Conservation (phyloP, 2,113 vertebrate genomes). For the Patagioenas fasciata region DNA sequence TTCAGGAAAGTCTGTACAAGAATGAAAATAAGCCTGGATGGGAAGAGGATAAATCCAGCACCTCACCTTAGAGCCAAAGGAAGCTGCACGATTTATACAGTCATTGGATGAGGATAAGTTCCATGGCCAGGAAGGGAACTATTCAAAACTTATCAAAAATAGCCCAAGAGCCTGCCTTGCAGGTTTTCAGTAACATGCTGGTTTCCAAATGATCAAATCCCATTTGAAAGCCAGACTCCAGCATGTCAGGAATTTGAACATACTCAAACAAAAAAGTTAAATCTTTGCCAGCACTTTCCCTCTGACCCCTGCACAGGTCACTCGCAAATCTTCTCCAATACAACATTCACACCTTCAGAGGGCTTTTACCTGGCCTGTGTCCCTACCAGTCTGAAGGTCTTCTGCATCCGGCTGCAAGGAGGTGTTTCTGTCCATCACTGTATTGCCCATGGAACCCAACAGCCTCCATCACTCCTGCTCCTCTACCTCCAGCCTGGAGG, state of each 20-base stretch:
- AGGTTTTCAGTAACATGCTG: neutral
- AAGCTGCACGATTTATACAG: neutral
- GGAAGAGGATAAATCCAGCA: neutral
- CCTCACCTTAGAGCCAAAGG: neutral
- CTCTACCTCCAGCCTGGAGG: neutral
- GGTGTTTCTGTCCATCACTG: neutral
- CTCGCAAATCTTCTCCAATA: neutral
- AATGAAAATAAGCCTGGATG: neutral
- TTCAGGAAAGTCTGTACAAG: neutral
- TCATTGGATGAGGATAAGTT: neutral
- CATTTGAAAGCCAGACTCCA: neutral
- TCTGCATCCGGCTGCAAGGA: neutral
- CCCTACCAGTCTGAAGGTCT: neutral
- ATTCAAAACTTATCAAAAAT: neutral
- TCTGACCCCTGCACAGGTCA: neutral
- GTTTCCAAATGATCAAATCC: neutral
- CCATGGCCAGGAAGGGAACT: neutral
- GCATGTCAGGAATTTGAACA: neutral
- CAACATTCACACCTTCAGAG: accelerated
- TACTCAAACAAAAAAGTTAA: neutral
- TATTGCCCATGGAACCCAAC: neutral
- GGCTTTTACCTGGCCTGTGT: neutral
- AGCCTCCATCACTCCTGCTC: neutral
- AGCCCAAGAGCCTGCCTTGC: neutral
- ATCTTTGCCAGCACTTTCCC: neutral